These are phyloP conservation scores for Urophycis tenuis DNA, from an alignment of 2,797 vertebrate species.

Conservation along the genomic window DNA sequence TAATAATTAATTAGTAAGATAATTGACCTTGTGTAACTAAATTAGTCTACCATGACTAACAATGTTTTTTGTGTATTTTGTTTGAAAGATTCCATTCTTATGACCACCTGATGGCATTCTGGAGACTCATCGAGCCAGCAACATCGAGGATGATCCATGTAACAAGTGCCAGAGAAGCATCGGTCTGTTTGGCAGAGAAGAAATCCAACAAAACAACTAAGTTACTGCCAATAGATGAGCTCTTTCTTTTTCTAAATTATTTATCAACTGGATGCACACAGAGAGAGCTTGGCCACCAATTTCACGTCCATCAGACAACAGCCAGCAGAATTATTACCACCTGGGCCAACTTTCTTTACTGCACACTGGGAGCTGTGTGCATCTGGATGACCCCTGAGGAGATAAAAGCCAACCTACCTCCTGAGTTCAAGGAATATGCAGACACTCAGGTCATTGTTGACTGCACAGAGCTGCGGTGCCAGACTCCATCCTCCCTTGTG, in stretches of 20 bases:
- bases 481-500: not conserved
- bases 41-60: too few species aligned
- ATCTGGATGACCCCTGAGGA: constrained; percentile 8
- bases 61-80: too few species aligned
- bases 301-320: not conserved
- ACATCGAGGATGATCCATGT: too few species aligned
- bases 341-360: constrained; percentile 13
- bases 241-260: not conserved
- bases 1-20: too few species aligned
- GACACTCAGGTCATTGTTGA: constrained; percentile 10
- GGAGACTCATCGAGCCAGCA: too few species aligned
- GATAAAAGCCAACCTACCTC: constrained; percentile 5
- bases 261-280: not conserved
- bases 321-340: constrained; percentile 2
- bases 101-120: too few species aligned
- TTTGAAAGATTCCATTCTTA: too few species aligned
- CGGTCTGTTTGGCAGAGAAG: too few species aligned
- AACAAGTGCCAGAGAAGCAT: too few species aligned
- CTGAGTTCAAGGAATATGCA: constrained; percentile 3
- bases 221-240: not conserved
- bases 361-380: not conserved
- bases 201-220: too few species aligned
- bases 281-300: not conserved
- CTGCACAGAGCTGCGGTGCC: not conserved
- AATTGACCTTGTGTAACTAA: too few species aligned